phyloP scores from a whole-genome alignment of 2,113 vertebrate species.

The Tyto alba region DNA sequence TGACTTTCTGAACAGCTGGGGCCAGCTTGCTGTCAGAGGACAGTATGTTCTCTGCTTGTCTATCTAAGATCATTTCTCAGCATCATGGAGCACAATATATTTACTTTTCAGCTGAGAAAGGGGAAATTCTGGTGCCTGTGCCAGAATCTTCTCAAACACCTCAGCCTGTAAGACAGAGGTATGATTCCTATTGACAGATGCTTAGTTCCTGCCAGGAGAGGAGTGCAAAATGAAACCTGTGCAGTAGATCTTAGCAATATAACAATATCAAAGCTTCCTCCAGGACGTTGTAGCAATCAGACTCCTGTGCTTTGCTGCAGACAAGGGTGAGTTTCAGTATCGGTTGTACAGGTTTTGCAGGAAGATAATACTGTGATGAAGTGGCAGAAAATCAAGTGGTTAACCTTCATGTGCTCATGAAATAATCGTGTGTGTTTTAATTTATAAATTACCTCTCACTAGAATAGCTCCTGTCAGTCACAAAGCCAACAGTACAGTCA shows the following conservation, averaged over 20 bases:
- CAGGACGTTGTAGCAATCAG: not conserved
- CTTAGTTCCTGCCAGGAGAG: not conserved
- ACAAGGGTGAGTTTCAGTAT: conserved; percentile 13
- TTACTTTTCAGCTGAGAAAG: not conserved
- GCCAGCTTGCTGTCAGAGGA: not conserved
- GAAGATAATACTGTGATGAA: conserved; percentile 13
- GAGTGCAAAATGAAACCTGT: not conserved
- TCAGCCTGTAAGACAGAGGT: not conserved
- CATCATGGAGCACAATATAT: not conserved
- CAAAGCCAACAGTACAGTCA: not conserved
- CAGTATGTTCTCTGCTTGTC: not conserved
- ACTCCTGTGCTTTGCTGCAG: not conserved
- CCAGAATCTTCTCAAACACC: not conserved
- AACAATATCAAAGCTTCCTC: not conserved
- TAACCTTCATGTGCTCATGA: not conserved
- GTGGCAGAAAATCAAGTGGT: conserved; percentile 37
- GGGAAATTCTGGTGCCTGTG: not conserved
- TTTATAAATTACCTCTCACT: not conserved
- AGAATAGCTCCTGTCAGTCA: not conserved
- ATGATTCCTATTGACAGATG: not conserved
- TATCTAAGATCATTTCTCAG: not conserved
- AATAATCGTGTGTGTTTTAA: not conserved
- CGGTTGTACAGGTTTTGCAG: conserved; percentile 28
- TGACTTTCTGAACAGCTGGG: not conserved
- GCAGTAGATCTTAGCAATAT: not conserved